Evolutionary conservation across 2,888 invertebrate species (phyloP).

Genomic region (Lepidochitona cinerea): DNA sequence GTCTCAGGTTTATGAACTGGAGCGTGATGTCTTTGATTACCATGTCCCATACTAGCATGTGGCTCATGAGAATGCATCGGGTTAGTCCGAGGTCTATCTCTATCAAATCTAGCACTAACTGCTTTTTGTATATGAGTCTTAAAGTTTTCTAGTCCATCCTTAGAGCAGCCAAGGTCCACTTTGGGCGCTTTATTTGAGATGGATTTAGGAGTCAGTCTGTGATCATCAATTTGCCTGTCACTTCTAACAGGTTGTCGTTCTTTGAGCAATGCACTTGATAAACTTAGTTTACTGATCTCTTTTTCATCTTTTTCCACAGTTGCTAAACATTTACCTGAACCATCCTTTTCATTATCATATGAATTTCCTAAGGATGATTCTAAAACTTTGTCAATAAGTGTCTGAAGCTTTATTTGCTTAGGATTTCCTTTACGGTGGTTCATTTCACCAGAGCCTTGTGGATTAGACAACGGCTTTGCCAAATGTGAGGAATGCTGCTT

Average conservation of each 20-base stretch:
- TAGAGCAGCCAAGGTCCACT: not conserved
- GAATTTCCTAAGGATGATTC: constrained; percentile 44
- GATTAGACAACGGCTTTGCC: not conserved
- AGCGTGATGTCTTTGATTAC: not conserved
- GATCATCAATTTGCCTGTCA: not conserved
- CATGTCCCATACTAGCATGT: not conserved
- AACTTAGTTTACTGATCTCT: not conserved
- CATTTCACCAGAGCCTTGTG: not conserved
- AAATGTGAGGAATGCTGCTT: not conserved
- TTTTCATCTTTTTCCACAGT: not conserved
- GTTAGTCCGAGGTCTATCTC: not conserved
- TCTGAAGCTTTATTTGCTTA: constrained; percentile 31
- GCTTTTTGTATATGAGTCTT: constrained; percentile 5
- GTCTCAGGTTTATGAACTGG: not conserved
- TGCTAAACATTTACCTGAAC: not conserved
- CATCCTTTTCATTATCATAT: not conserved
- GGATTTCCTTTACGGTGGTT: not conserved
- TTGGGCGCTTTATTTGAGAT: not conserved
- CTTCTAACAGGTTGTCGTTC: not conserved
- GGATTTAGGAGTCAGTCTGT: not conserved
- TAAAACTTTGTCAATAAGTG: constrained; percentile 56
- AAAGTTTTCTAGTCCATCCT: constrained; percentile 6
- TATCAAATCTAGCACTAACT: not conserved
- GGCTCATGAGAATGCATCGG: not conserved
- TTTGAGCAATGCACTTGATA: not conserved